Conservation (phyloP, 2,797 vertebrate species). For the Leptodactylus fallax region DNA sequence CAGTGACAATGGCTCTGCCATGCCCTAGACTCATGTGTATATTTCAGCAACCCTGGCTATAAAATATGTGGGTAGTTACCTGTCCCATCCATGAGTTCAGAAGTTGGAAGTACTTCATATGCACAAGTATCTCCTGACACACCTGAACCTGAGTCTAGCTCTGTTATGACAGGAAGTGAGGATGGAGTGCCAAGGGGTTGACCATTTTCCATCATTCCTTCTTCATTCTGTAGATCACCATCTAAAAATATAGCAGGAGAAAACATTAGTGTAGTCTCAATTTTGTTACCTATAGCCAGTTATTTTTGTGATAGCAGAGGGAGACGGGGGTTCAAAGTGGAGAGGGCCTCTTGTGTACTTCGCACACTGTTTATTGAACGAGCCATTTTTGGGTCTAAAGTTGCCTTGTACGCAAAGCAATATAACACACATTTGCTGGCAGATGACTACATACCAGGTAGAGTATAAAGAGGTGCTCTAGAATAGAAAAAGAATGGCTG, state of each 20-base stretch:
- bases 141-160: slow-evolving; percentile 78
- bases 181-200: slow-evolving; percentile 79
- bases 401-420: background rate
- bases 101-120: slow-evolving; percentile 79
- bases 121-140: slow-evolving; percentile 77
- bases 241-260: slow-evolving; percentile 73
- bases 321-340: no score
- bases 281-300: no score
- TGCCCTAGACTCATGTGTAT: background rate
- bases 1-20: background rate
- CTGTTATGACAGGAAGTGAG: slow-evolving; percentile 78
- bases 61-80: slow-evolving; percentile 70
- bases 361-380: no score
- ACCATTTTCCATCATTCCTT: slow-evolving; percentile 87
- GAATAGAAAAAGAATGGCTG: no score
- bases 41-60: background rate
- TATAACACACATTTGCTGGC: no score
- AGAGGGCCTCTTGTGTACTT: no score
- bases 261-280: no score
- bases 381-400: no score
- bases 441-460: no score
- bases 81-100: slow-evolving; percentile 89
- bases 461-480: no score
- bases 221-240: slow-evolving; percentile 81
- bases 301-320: no score